Base-by-base conservation (phyloP, 2,888 invertebrate genomes). In the Malthinus seriepunctatus region DNA sequence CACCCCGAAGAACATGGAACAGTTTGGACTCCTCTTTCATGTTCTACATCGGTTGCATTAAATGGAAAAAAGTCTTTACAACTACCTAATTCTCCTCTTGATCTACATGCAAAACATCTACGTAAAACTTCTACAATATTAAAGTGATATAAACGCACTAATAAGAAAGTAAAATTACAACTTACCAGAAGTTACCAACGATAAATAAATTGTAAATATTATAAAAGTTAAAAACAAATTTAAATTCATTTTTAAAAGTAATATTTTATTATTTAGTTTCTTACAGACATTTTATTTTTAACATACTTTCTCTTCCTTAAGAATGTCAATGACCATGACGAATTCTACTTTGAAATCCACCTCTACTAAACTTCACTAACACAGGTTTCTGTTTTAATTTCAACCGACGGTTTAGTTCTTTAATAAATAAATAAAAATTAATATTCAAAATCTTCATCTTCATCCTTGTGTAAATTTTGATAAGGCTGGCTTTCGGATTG, bases 1-100 rank as follows among this genome's bases (percentile, higher is more conserved):
- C 95, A 95, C 35, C 94, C 94, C 0, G 93, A 93, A 0, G 92
- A 90, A 70, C 95, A 95, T 0, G 91, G 90, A 8, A 88, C 85
- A 1, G 89, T 86, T 69, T 88, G 83, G 1, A 94, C 85, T 0
- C 93, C 93, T 32, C 82, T 82, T 71, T 88, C 88, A 12, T 81
- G 79, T 64, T 88, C 87, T 3, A 88, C 85, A 67, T 88, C 85
- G 0, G 93, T 92, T 9, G 86, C 85, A 81, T 95, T 95, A 67
- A 86, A 87, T 1, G 82, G 84, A 72, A 94, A 94, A 8, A 90
- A 89, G 80, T 95, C 95, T 70, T 91, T 92, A 76, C 95, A 95
- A 64, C 91, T 89, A 3, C 95, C 95, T 34, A 90, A 78, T 52
- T 92, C 91, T 14, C 95, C 95, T 62, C 95, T 83, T 1, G 95